phyloP scores from a whole-genome alignment of 2,797 vertebrate genomes.

The Masticophis lateralis region DNA sequence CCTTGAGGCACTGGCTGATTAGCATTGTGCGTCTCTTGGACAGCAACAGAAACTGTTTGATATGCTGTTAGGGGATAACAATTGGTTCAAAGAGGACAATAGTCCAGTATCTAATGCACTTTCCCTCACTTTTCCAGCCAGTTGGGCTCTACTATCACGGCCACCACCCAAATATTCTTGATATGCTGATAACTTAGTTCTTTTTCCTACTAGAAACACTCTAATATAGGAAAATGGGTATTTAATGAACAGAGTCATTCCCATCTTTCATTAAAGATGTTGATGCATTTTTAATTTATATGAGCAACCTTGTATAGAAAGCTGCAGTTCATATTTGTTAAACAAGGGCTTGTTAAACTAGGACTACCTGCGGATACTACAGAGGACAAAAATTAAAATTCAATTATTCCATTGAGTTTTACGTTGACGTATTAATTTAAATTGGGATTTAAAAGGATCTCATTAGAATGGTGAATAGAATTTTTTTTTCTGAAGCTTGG shows the following conservation, averaged over 20 bases:
- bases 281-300: background rate
- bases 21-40: constrained; percentile 91
- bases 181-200: background rate
- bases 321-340: background rate
- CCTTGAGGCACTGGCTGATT: constrained; percentile 93
- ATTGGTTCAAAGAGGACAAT: background rate
- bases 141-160: background rate
- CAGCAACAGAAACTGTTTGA: constrained; percentile 94
- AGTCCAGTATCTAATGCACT: background rate
- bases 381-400: background rate
- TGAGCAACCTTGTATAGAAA: background rate
- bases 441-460: background rate
- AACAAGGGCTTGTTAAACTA: background rate
- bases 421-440: background rate
- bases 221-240: background rate
- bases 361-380: background rate
- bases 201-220: background rate
- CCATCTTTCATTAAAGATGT: background rate
- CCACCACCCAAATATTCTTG: background rate
- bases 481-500: background rate
- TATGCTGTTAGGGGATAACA: constrained; percentile 72
- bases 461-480: background rate
- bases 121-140: background rate
- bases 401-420: background rate
- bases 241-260: background rate